phyloP scores from a whole-genome alignment of 2,888 invertebrate genomes.

The Drosophila niveifrons region DNA sequence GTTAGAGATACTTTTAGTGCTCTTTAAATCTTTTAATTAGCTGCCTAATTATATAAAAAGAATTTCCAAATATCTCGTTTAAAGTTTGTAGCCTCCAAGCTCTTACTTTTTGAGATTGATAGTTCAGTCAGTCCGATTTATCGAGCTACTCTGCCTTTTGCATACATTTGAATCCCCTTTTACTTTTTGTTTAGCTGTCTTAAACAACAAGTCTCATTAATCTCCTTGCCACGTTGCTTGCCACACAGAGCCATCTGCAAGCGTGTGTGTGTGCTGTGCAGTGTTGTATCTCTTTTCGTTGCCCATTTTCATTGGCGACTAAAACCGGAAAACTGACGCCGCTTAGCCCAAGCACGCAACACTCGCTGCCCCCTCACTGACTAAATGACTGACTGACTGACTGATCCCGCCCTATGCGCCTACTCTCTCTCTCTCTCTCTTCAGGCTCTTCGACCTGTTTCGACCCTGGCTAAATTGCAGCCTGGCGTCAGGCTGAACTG shows the following conservation, averaged over 20 bases:
- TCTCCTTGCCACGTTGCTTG: constrained; percentile 40
- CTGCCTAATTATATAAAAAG: no score
- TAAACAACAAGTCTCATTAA: constrained; percentile 30
- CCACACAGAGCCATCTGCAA: not conserved
- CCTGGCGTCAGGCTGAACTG: constrained; percentile 29
- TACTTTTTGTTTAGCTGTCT: not conserved
- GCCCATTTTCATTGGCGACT: constrained; percentile 21
- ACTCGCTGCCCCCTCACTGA: not conserved
- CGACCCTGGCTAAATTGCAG: constrained; percentile 31
- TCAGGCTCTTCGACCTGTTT: not conserved
- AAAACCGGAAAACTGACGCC: constrained; percentile 57
- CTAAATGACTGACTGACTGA: not conserved
- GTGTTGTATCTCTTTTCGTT: constrained; percentile 16
- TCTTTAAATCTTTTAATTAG: no score
- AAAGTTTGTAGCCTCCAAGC: no score
- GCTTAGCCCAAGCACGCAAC: constrained; percentile 42
- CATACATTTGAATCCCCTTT: not conserved
- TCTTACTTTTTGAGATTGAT: no score
- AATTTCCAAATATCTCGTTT: no score
- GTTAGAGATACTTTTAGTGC: no score
- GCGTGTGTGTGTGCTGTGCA: not conserved
- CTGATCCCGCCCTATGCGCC: not conserved
- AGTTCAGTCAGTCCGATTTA: no score
- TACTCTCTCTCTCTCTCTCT: not conserved
- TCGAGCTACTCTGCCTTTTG: no score